Evolutionary conservation across 2,797 vertebrate genomes (phyloP).

Genomic region (Micropoecilia bifurca): DNA sequence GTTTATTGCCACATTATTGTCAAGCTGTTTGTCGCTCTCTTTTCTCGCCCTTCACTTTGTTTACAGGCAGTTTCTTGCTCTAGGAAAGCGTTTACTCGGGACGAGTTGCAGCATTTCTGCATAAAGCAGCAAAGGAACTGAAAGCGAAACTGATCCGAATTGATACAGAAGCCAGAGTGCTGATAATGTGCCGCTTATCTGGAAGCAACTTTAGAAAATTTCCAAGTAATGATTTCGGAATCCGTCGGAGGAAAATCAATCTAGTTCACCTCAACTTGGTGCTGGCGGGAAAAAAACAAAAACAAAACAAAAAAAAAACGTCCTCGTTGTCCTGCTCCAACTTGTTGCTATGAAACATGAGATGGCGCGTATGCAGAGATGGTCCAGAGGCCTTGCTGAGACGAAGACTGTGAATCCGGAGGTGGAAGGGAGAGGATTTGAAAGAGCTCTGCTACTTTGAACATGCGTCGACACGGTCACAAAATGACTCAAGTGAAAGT

Average conservation of each 20-base stretch:
- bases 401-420: conserved; percentile 78
- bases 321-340: conserved; percentile 65
- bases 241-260: conserved; percentile 1
- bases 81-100: background rate
- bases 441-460: conserved; percentile 50
- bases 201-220: background rate
- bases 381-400: conserved; percentile 77
- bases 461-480: conserved; percentile 41
- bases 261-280: conserved; percentile 21
- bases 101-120: background rate
- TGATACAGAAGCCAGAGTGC: background rate
- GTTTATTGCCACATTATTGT: background rate
- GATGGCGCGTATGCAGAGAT: conserved; percentile 69
- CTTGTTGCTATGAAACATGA: conserved; percentile 86
- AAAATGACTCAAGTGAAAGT: conserved; percentile 47
- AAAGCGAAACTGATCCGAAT: background rate
- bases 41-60: background rate
- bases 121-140: background rate
- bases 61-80: background rate
- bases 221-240: conserved; percentile 18
- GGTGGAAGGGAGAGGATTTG: conserved; percentile 69
- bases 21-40: background rate
- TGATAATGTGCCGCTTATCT: background rate
- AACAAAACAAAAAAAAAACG: conserved; percentile 27
- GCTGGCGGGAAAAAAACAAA: conserved; percentile 9